Base-by-base conservation (phyloP, 2,888 invertebrate genomes). In the Cantharis nigra region DNA sequence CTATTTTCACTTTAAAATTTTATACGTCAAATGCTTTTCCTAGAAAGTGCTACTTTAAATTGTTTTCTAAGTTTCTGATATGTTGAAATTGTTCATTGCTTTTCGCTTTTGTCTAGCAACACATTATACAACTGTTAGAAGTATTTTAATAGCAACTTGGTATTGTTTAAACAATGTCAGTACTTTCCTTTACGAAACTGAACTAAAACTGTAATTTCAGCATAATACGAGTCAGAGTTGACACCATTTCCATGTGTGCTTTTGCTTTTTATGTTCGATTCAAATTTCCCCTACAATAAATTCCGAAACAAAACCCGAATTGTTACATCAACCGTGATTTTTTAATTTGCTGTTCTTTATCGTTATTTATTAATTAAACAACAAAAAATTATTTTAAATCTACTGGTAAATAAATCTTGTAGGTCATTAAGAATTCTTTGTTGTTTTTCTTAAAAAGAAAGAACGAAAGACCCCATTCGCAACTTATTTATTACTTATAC, bases 401-500 rank as follows among this genome's bases (percentile, higher is more conserved):
- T n/a, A 49, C 49, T 49, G 49, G 33, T 33, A 49, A 23, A 67
- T 67, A 67, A 76, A 72, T 30, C 76, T 72, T 72, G 63, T 23
- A 18, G 63, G 63, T 73, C 70, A 70, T 77, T 77, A 77, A 73
- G 64, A 70, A 73, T 71, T 23, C 70, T 33, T 73, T 65, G 70
- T 77, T 70, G 65, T 77, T 76, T 69, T 49, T 11, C 26, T 65
- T 65, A 72, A 70, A 49, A 77, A 74, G 64, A 71, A 67, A 71
- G 71, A 74, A 71, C 30, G 23, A 67, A 71, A 30, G 70, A 30
- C 63, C 63, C 71, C 72, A 71, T 78, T 75, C 73, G 18, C 67
- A 72, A 78, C 78, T 78, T 78, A 78, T 78, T 78, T 78, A 78
- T 78, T 71, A 71, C 26, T 20, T 71, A 63, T 72, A 75, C 78